Evolutionary conservation across 1,140 invertebrate genomes (phyloP).

Genomic region (Hycleus cichorii): DNA sequence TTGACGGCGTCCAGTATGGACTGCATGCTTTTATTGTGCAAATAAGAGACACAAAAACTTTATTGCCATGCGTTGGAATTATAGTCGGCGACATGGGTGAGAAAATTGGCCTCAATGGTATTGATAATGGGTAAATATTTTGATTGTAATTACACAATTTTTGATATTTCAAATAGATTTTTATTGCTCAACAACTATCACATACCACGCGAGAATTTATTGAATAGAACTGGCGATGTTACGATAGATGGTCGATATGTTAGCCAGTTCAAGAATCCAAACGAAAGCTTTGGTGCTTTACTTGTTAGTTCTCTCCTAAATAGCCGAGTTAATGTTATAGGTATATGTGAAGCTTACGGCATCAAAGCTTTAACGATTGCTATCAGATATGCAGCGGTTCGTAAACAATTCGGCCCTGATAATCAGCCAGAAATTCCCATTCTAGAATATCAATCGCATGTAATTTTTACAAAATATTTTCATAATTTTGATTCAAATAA

Average conservation of each 20-base stretch:
- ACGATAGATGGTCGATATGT: slow-evolving; percentile 77
- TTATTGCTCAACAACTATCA: slow-evolving; percentile 80
- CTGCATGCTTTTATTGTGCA: slow-evolving; percentile 80
- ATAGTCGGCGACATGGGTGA: slow-evolving; percentile 78
- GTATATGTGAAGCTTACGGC: slow-evolving; percentile 67
- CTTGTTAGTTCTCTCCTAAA: slow-evolving; percentile 74
- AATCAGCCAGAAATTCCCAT: slow-evolving; percentile 63
- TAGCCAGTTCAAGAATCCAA: slow-evolving; percentile 67
- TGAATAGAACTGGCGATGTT: slow-evolving; percentile 88
- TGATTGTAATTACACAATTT: not conserved
- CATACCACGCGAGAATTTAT: slow-evolving; percentile 73
- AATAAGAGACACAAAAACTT: slow-evolving; percentile 67
- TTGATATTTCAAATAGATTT: slow-evolving; percentile 52
- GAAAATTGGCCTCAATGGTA: slow-evolving; percentile 79
- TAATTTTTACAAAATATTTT: slow-evolving; percentile 38
- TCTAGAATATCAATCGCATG: slow-evolving; percentile 85
- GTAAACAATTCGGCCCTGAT: slow-evolving; percentile 77
- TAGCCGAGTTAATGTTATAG: slow-evolving; percentile 68
- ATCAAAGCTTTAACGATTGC: slow-evolving; percentile 75
- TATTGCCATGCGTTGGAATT: slow-evolving; percentile 63
- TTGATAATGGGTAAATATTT: slow-evolving; percentile 71
- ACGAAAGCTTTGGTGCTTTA: slow-evolving; percentile 69
- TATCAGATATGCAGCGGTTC: slow-evolving; percentile 79
- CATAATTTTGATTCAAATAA: not conserved
- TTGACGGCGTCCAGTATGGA: slow-evolving; percentile 75